Base-by-base conservation (phyloP, 1,140 invertebrate genomes). In the Drosophila guanche region DNA sequence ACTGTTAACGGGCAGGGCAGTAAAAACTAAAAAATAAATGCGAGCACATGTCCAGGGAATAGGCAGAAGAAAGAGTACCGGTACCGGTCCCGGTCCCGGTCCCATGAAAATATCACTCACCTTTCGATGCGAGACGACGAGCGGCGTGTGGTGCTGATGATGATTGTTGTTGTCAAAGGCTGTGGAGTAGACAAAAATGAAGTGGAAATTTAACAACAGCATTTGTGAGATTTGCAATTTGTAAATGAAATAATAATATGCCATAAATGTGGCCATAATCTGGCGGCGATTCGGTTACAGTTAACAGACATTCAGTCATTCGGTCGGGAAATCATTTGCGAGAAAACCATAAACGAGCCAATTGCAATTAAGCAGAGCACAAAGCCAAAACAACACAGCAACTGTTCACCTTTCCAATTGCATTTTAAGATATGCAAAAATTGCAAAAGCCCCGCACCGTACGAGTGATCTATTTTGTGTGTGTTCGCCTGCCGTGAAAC, bases 341-440 rank as follows among this genome's bases (percentile, higher is more conserved):
- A 23, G n/a, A 20, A 20, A 5, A 12, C 25, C 46, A 68, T 72
- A 84, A 84, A 76, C 59, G 71, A 67, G 43, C 67, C 65, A 63
- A 57, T 66, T 66, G 70, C 76, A 62, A 71, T 59, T 83, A 73
- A 72, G 41, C 33, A 33, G 29, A 33, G 29, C 69, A 47, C 41
- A 74, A 45, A 66, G 22, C 33, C 65, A 66, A 75, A 76, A 76
- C 65, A 75, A 60, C 62, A 50, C 70, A 41, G 23, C 79, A 85
- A 76, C 59, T 70, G 63, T 86, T 81, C 58, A 86, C 73, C 83
- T 88, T 86, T 88, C 78, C 73, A 88, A 86, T 86, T 86, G 57
- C 76, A 62, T 47, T 79, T 78, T 56, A 65, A 80, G 80, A 77
- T 85, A 85, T 85, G 81, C 81, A 81, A 70, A 67, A 62, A 60